Evolutionary conservation across 2,797 vertebrate species (phyloP), one percentile per base, ranked within the genome.

Genomic region (Argyrosomus regius): DNA sequence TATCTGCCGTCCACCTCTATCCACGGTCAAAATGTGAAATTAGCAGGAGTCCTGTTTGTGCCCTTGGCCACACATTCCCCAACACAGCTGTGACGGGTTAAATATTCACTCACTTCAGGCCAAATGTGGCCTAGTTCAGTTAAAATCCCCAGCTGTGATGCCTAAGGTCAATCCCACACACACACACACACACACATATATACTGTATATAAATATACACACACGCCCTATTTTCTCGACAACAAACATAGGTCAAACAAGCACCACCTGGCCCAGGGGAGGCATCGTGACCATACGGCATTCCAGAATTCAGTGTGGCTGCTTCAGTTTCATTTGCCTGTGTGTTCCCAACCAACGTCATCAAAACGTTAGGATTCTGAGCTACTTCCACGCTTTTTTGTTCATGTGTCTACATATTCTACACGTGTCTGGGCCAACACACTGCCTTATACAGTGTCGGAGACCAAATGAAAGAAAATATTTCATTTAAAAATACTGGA

Each of bases 51-150:
- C 22, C 65, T 49, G 62, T 57, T 77, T 22, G 52, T 24, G 75
- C 77, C 56, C 49, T 63, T 1, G 5, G 77, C 64, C 69, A 18
- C 52, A 58, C 16, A 24, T 64, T 58, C 46, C 31, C 49, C 17
- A 16, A 24, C 74, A 53, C 72, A 89, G 87, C 75, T 83, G 71
- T 64, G 59, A 60, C 16, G 65, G 74, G 80, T 79, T 82, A 84
- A 80, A 86, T 71, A 84, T 72, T 78, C 79, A 57, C 78, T 75
- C 56, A 53, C 80, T 86, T 64, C 60, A 57, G 84, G 86, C 77
- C 10, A 69, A 62, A 60, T 53, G 35, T 86, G 85, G 66, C 85
- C 83, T 81, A 84, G 62, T 84, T 86, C 70, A 75, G 60, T 41
- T 53, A 45, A 64, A 74, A 67, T 72, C 50, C 49, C 61, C 73